Evolutionary conservation across 2,888 invertebrate genomes (phyloP), one percentile per base, ranked within the genome.

Genomic region (Pecten maximus): DNA sequence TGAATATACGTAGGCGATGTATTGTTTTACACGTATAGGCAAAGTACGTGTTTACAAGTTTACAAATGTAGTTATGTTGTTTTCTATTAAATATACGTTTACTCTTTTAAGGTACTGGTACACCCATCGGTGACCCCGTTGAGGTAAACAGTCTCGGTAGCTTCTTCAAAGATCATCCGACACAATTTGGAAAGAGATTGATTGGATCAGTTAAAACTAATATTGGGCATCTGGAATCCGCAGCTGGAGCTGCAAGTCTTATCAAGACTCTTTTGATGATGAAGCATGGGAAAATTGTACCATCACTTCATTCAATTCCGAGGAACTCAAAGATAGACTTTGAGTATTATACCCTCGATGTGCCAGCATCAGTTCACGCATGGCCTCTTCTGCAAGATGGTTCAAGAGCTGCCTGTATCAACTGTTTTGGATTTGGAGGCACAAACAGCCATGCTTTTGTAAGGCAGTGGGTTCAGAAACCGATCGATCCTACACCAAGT

Each of bases 181-280:
- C 28, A n/a, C 54, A 40, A 3, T 23, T 16, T 8, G 87, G 40
- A 35, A 28, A 74, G 74, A 40, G 88, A 44, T 86, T 89, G 40
- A 93, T 95, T 3, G 95, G 96, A 4, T 95, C 95, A 0, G 95
- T 95, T 10, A 95, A 95, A 92, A 94, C 95, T 19, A 95, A 95
- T 89, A 93, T 95, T 60, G 95, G 95, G 16, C 95, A 95, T 91
- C 91, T 93, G 87, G 95, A 95, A 91, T 93, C 95, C 8, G 95
- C 94, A 0, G 94, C 95, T 23, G 95, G 95, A 0, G 92, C 93
- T 12, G 95, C 94, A 16, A 94, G 94, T 19, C 90, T 95, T 3
- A 94, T 95, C 87, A 95, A 95, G 90, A 93, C 95, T 16, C 88
- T 95, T 44, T 91, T 95, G n/a, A 95, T 95, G 95, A 95, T 95